Evolutionary conservation across 2,888 invertebrate species (phyloP).

Genomic region (Hanleya hanleyi): DNA sequence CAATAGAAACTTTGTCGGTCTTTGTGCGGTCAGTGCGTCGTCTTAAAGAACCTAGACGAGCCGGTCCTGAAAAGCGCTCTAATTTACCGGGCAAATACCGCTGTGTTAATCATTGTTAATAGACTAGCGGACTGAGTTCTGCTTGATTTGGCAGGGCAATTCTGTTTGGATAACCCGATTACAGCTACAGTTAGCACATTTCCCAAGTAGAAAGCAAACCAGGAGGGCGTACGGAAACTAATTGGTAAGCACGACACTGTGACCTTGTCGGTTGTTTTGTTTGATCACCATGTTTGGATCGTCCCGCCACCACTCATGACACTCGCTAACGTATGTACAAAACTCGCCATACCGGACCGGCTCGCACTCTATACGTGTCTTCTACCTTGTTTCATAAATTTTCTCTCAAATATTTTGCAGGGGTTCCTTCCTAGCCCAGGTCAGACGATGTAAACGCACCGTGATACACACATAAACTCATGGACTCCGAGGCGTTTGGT

Average conservation of each 20-base stretch:
- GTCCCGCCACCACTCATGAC: too few relatives aligned
- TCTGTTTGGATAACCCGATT: background rate
- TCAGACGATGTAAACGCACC: too few relatives aligned
- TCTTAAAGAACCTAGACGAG: background rate
- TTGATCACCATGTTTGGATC: background rate
- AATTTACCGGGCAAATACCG: slow-evolving; percentile 3
- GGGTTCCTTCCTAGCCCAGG: background rate
- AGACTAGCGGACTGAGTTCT: background rate
- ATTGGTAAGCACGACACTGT: background rate
- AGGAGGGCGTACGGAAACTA: background rate
- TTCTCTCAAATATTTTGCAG: background rate
- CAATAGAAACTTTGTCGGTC: too few relatives aligned
- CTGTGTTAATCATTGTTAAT: slow-evolving; percentile 8
- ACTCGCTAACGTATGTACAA: too few relatives aligned
- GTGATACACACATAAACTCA: too few relatives aligned
- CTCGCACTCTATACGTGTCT: background rate
- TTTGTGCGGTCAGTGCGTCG: too few relatives aligned
- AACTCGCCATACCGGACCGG: background rate
- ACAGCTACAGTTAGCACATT: background rate
- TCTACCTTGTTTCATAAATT: background rate
- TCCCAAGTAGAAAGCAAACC: background rate
- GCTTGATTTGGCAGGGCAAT: background rate
- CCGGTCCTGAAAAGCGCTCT: background rate
- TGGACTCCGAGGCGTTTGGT: too few relatives aligned
- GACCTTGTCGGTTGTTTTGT: background rate